A percentile compares a stretch with the other conserved stretches of the same genome.
Conservation (phyloP, 2,797 vertebrate species). For the Champsocephalus esox region DNA sequence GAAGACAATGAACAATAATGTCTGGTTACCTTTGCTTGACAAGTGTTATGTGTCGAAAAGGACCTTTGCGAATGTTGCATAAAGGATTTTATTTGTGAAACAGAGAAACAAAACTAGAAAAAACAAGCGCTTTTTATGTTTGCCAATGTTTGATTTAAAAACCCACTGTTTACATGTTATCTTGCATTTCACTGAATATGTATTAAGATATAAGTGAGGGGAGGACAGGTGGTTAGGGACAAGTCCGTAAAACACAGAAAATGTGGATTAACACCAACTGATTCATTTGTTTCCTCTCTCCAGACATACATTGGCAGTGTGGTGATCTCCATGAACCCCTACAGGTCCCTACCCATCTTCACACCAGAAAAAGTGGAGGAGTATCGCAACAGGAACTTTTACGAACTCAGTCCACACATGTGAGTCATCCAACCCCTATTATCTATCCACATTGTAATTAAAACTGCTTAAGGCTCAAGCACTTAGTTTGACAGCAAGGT, state of each 20-base stretch:
- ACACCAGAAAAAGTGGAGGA: conserved; percentile 98
- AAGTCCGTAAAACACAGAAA: background rate
- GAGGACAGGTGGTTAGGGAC: background rate
- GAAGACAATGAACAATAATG: conserved; percentile 64
- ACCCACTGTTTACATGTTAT: background rate
- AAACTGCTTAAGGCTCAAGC: background rate
- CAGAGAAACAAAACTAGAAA: background rate
- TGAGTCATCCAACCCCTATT: conserved; percentile 82
- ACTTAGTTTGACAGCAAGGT: conserved; percentile 14
- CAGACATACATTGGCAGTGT: conserved; percentile 99
- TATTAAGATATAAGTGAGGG: too few species aligned
- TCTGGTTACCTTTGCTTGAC: conserved; percentile 51
- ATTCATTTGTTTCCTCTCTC: background rate
- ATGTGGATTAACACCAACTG: background rate
- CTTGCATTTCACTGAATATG: background rate
- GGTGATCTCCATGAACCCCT: conserved; percentile 98
- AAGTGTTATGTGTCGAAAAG: conserved; percentile 45
- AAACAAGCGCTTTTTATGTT: background rate
- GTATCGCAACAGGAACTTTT: conserved; percentile 99
- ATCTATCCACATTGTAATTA: background rate
- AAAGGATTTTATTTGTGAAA: conserved; percentile 40
- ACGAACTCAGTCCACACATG: conserved; percentile 99
- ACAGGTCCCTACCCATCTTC: conserved; percentile 93
- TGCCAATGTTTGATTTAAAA: conserved; percentile 1
- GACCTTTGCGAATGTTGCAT: conserved; percentile 50